Conservation (phyloP, 2,888 invertebrate species). For the Polietes domitor region DNA sequence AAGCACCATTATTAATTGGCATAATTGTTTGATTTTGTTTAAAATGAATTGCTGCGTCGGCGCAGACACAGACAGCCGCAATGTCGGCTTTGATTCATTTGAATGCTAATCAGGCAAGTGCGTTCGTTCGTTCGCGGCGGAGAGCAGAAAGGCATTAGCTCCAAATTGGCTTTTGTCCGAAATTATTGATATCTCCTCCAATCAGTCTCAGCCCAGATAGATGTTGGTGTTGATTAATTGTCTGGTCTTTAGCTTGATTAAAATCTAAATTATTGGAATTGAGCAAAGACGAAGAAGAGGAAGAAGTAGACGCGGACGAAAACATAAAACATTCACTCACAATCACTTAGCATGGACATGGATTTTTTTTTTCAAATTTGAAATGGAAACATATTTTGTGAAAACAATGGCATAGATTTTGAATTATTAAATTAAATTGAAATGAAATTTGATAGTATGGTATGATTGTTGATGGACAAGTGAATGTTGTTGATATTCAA, state of each 20-base stretch:
- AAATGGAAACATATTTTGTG: no score
- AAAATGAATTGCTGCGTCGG: conserved; percentile 28
- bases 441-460: no score
- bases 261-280: conserved; percentile 1
- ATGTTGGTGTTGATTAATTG: conserved; percentile 23
- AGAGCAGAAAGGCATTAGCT: not conserved
- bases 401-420: no score
- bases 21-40: conserved; percentile 59
- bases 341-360: no score
- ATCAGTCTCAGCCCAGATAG: not conserved
- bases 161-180: not conserved
- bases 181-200: conserved; percentile 3
- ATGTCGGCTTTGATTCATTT: conserved; percentile 22
- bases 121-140: not conserved
- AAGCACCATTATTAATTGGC: conserved; percentile 63
- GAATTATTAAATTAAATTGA: no score
- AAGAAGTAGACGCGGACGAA: no score
- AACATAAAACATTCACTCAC: no score
- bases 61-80: no score
- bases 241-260: conserved; percentile 14
- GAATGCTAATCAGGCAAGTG: conserved; percentile 23
- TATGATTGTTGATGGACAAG: no score
- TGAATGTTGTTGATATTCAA: no score
- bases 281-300: no score
- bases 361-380: no score